Evolutionary conservation across 2,113 vertebrate species (phyloP), one percentile per base, ranked within the genome.

Genomic region (Quiscalus mexicanus): DNA sequence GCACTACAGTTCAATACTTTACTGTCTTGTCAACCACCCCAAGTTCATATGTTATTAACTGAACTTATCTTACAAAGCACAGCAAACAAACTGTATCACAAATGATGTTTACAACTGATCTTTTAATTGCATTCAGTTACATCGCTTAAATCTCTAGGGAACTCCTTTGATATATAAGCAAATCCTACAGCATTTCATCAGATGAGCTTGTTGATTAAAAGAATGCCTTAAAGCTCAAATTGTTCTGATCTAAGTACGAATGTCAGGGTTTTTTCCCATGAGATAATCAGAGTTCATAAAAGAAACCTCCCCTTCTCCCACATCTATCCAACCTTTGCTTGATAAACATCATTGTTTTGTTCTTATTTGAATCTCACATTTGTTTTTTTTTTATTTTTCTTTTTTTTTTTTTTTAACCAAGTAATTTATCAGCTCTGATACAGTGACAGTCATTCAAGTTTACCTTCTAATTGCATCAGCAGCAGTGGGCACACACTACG

Each of bases 51-150:
- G 27, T 89, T 93, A 89, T 85, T 95, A 95, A 93, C 60, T 87
- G 75, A 71, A 56, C 42, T 81, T 93, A 27, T 87, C 41, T 92
- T 49, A 75, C 63, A 85, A 88, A 93, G 76, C 41, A 10, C 49
- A 96, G 88, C n/a, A 81, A 91, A 96, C 59, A 89, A 89, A 87
- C n/a, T 52, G 30, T 80, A 59, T 69, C 53, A 71, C 50, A 92
- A 92, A 79, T 67, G 58, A 25, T 96, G 88, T 93, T 96, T 95
- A 89, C 87, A 64, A 52, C 69, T 67, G 84, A 97, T 93, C 84
- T 96, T 97, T 93, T 97, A 97, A 97, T 97, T 95, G 81, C 89
- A 91, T 97, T 97, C 78, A 56, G 78, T 86, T 91, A 45, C 71
- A 91, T 94, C 10, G 24, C 52, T 95, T 95, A 94, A 96, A 80